Evolutionary conservation across 2,888 invertebrate species (phyloP).

Genomic region (Eueremaeus valkanovi): DNA sequence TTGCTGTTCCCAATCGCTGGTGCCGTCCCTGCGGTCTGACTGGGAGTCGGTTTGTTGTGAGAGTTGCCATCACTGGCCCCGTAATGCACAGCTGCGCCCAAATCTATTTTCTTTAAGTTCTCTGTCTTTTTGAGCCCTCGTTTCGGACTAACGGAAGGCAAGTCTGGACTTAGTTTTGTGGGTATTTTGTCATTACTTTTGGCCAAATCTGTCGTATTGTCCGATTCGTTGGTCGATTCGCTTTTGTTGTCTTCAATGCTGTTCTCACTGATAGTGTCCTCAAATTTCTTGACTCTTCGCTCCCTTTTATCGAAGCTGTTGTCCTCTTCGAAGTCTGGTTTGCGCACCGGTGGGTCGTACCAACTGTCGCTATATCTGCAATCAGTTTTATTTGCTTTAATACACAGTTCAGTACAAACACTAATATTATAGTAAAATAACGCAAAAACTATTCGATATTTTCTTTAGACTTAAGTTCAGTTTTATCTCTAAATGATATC

Average conservation of each 20-base stretch:
- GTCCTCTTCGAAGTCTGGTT: background rate
- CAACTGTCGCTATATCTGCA: background rate
- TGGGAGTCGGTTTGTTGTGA: slow-evolving; percentile 40
- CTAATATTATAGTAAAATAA: background rate
- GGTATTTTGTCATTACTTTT: background rate
- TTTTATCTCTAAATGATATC: background rate
- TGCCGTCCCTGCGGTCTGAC: background rate
- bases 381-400: no score
- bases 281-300: slow-evolving; percentile 20
- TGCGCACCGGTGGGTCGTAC: background rate
- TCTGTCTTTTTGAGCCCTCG: slow-evolving; percentile 40
- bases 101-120: slow-evolving; percentile 53
- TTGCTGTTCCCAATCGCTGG: slow-evolving; percentile 22
- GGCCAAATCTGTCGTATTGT: background rate
- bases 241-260: slow-evolving; percentile 37
- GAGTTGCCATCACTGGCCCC: slow-evolving; percentile 50
- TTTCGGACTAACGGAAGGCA: slow-evolving; percentile 4
- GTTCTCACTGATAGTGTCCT: slow-evolving; percentile 11
- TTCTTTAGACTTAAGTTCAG: background rate
- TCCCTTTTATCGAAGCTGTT: slow-evolving; percentile 37
- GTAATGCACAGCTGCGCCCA: slow-evolving; percentile 66
- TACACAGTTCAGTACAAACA: no score
- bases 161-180: background rate
- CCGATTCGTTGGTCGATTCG: slow-evolving; percentile 28
- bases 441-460: background rate